Evolutionary conservation across 2,888 invertebrate species (phyloP), one percentile per base, ranked within the genome.

Genomic region (Siphonodentalium dalli): DNA sequence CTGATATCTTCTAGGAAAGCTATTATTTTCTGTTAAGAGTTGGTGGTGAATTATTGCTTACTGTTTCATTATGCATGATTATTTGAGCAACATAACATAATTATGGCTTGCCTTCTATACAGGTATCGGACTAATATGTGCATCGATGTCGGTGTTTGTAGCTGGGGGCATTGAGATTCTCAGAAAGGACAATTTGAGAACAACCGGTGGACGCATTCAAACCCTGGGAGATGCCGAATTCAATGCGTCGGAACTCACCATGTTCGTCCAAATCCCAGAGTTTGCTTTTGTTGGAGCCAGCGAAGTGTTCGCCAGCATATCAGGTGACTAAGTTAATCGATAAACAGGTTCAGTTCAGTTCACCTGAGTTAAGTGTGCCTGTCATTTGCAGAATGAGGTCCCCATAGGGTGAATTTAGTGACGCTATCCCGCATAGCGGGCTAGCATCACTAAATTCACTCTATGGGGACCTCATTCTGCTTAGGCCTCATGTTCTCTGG

Each of bases 261-360:
- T 77, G 41, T 72, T 77, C 40, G 58, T 58, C 5, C 76, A 77
- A 52, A 57, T 69, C 18, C 75, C 75, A 8, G 71, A 75, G 56
- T 77, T 72, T 58, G 66, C 69, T 3, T 63, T 77, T 21, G 65
- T 72, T n/a, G 77, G 78, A 6, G 66, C 69, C 6, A 74, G 75
- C 53, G 77, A 78, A 50, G 73, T 76, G 11, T 77, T 77, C 41
- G 61, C 75, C 6, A 71, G 69, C 50, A 68, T 73, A 13, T 66
- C 75, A 52, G 75, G 76, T 77, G 46, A 43, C 61, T 31, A 13
- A 4, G 23, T 11, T 23, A 23, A 44, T n/a, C n/a, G n/a, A n/a
- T n/a, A n/a, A n/a, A n/a, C n/a, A n/a, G n/a, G n/a, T n/a, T n/a
- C n/a, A n/a, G n/a, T n/a, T n/a, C n/a, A n/a, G n/a, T n/a, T n/a